phyloP scores from a whole-genome alignment of 2,888 invertebrate genomes.

The Salpingus planirostris region DNA sequence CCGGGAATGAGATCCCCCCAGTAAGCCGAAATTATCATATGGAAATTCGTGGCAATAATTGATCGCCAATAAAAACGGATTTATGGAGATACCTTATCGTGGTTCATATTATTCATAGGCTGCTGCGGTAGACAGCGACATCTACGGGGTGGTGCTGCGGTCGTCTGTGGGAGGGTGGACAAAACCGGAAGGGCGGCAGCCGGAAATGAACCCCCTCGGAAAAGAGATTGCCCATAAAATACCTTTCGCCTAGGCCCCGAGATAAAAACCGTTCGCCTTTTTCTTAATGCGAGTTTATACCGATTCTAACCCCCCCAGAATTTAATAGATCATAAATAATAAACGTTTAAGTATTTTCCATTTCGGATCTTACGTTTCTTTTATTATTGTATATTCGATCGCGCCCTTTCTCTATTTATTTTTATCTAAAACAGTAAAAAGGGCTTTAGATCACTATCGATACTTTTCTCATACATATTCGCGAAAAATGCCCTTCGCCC shows the following conservation, averaged over 20 bases:
- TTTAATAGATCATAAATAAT: conserved; percentile 17
- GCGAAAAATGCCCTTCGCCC: too few relatives aligned
- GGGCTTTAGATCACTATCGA: too few relatives aligned
- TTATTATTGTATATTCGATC: conserved; percentile 14
- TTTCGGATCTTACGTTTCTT: conserved; percentile 8
- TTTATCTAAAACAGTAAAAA: too few relatives aligned
- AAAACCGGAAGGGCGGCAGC: conserved; percentile 17
- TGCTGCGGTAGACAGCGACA: conserved; percentile 31
- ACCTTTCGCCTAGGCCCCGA: conserved; percentile 13
- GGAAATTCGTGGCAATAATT: too few relatives aligned
- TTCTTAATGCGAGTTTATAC: conserved; percentile 10
- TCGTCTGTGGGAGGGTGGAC: conserved; percentile 7
- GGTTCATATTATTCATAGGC: conserved; percentile 32
- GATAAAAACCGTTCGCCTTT: conserved; percentile 9
- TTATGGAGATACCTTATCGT: conserved; percentile 31
- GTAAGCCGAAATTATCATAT: too few relatives aligned
- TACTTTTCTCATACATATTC: too few relatives aligned
- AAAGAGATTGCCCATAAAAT: conserved; percentile 28
- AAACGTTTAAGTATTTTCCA: conserved; percentile 12
- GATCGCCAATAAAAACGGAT: conserved; percentile 34
- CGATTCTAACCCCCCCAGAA: conserved; percentile 7
- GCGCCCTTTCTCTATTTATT: too few relatives aligned
- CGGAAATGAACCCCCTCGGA: conserved; percentile 27
- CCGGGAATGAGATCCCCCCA: too few relatives aligned
- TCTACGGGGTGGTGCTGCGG: conserved; percentile 25